Evolutionary conservation across 2,888 invertebrate genomes (phyloP).

Genomic region (Bellardia pandia): DNA sequence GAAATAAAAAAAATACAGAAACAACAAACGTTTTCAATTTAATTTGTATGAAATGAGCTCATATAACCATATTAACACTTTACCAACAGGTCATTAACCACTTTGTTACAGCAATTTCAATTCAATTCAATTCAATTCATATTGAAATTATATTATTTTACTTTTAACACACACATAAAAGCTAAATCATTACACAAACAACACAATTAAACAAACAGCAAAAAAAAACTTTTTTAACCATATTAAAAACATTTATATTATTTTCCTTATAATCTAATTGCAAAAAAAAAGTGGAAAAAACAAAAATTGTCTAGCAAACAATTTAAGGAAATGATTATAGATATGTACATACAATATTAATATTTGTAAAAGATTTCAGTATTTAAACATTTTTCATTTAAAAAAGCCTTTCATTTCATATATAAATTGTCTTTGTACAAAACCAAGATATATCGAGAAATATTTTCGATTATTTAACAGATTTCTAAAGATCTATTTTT

Average conservation of each 20-base stretch:
- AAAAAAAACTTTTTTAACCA: slow-evolving; percentile 63
- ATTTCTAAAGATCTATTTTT: no score
- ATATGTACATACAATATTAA: no score
- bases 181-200: neutral
- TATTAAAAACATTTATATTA: slow-evolving; percentile 64
- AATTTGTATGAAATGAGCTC: slow-evolving; percentile 72
- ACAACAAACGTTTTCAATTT: slow-evolving; percentile 56
- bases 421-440: no score
- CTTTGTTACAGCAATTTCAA: slow-evolving; percentile 60
- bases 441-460: no score
- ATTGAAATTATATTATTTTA: slow-evolving; percentile 61
- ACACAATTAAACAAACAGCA: neutral
- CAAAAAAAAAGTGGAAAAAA: slow-evolving; percentile 19
- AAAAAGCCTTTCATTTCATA: no score
- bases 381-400: no score
- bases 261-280: slow-evolving; percentile 54
- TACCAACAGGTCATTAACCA: slow-evolving; percentile 71
- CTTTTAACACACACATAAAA: slow-evolving; percentile 32
- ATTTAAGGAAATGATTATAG: neutral
- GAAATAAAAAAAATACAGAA: no score
- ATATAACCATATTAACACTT: slow-evolving; percentile 64
- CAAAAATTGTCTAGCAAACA: slow-evolving; percentile 17
- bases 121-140: slow-evolving; percentile 52
- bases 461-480: no score
- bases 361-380: no score